Conservation (phyloP, 1,140 invertebrate species). For the Euwallacea fornicatus region DNA sequence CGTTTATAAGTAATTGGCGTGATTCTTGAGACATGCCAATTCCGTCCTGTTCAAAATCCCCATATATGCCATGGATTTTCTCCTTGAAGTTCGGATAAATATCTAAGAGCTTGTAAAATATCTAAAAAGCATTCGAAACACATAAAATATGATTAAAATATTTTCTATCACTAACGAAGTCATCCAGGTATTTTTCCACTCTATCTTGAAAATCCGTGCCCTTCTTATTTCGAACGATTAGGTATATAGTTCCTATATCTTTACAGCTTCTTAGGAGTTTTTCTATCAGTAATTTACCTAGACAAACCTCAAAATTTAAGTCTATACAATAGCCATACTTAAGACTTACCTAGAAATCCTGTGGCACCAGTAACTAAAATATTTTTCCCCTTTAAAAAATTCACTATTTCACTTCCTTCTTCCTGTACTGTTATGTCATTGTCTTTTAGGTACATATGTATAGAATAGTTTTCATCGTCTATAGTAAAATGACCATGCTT, state of each 20-base stretch:
- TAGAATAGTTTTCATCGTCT: slow-evolving; percentile 7
- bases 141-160: too few species aligned
- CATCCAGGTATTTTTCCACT: slow-evolving; percentile 65
- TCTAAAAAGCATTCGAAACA: slow-evolving; percentile 52
- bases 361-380: slow-evolving; percentile 49
- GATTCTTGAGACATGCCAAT: slow-evolving; percentile 71
- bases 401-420: slow-evolving; percentile 40
- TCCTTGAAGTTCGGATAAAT: slow-evolving; percentile 63
- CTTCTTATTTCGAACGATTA: slow-evolving; percentile 78
- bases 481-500: slow-evolving; percentile 6
- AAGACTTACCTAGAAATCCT: slow-evolving; percentile 53
- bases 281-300: slow-evolving; percentile 74
- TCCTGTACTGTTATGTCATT: slow-evolving; percentile 24
- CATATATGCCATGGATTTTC: slow-evolving; percentile 63
- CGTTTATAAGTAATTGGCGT: too few species aligned
- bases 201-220: slow-evolving; percentile 66
- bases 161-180: too few species aligned
- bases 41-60: slow-evolving; percentile 66
- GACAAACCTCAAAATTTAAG: too few species aligned
- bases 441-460: slow-evolving; percentile 20
- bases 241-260: slow-evolving; percentile 71
- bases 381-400: slow-evolving; percentile 44
- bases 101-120: slow-evolving; percentile 61
- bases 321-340: too few species aligned
- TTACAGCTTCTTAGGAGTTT: slow-evolving; percentile 78